phyloP scores from a whole-genome alignment of 2,797 vertebrate genomes.

The Euthynnus affinis region DNA sequence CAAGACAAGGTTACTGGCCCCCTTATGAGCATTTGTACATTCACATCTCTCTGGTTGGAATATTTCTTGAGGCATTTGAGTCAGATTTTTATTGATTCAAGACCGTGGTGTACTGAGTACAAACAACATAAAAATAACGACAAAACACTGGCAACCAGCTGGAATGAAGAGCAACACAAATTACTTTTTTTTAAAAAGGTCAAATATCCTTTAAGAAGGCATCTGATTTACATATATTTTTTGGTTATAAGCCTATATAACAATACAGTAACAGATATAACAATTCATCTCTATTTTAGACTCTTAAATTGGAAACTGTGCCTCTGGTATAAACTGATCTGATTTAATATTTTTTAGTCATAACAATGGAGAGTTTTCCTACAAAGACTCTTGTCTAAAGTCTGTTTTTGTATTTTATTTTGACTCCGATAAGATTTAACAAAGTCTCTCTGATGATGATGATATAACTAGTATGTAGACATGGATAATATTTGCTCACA shows the following conservation, averaged over 20 bases:
- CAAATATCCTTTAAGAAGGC: neutral
- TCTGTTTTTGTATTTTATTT: conserved; percentile 5
- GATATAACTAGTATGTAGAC: conserved; percentile 15
- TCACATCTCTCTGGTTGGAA: conserved; percentile 25
- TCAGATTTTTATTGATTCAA: conserved; percentile 26
- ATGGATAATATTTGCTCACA: conserved; percentile 18
- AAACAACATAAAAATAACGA: conserved; percentile 17
- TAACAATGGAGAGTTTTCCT: neutral
- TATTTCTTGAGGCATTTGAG: conserved; percentile 13
- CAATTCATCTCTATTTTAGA: neutral
- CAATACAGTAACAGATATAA: too few relatives aligned
- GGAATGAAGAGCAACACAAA: conserved; percentile 22
- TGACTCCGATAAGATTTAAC: conserved; percentile 2
- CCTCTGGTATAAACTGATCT: neutral
- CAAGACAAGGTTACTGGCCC: conserved; percentile 72
- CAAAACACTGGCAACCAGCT: conserved; percentile 10
- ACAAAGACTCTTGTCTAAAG: neutral
- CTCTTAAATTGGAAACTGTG: neutral
- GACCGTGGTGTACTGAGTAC: neutral
- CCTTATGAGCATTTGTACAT: conserved; percentile 28
- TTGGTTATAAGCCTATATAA: neutral
- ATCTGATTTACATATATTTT: neutral
- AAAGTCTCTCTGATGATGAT: conserved; percentile 8
- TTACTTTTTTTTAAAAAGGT: neutral
- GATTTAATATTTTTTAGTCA: neutral